Evolutionary conservation across 2,797 vertebrate genomes (phyloP), one percentile per base, ranked within the genome.

Genomic region (Pipistrellus nathusii): DNA sequence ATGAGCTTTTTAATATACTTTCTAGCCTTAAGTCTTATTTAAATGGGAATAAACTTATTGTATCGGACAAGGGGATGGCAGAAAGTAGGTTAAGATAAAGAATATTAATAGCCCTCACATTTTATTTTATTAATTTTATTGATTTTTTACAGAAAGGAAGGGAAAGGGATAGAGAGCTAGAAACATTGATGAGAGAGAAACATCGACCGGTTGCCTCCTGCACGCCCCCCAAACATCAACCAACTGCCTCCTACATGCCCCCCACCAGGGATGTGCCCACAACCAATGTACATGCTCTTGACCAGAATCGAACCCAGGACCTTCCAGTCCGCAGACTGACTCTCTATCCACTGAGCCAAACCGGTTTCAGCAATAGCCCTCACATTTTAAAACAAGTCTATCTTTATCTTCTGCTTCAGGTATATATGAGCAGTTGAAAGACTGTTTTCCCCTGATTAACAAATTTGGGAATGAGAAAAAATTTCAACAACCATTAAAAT

Each of bases 11-110:
- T 84, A 89, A 76, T 86, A 64, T 84, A 27, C 30, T 53, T 94
- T 90, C 21, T 90, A 83, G 76, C 4, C 18, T 71, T 86, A 72
- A 86, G 14, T 76, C 80, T 89, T 55, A 90, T 44, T 83, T 92
- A 92, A 91, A 95, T 80, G 51, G 59, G 35, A 91, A 85, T 48
- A 81, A 89, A 69, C 41, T 81, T 75, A 85, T 85, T 13, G 30
- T 64, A 30, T 30, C 41, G 30, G 69, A 85, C 44, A 77, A 95
- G 5, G 7, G 6, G 10, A 32, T 38, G 14, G 68, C 17, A 48
- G 35, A 92, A 83, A 73, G 6, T 14, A 95, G 38, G n/a, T 62
- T 88, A 84, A 80, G 64, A 55, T 55, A 62, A 21, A 95, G 57
- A 68, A 64, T 71, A 71, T 51, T 71, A 85, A 76, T 41, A 86